Percentiles rank a stretch among this genome's conserved stretches.
Conservation (phyloP, 2,888 invertebrate species). For the Sarcophaga variegata region DNA sequence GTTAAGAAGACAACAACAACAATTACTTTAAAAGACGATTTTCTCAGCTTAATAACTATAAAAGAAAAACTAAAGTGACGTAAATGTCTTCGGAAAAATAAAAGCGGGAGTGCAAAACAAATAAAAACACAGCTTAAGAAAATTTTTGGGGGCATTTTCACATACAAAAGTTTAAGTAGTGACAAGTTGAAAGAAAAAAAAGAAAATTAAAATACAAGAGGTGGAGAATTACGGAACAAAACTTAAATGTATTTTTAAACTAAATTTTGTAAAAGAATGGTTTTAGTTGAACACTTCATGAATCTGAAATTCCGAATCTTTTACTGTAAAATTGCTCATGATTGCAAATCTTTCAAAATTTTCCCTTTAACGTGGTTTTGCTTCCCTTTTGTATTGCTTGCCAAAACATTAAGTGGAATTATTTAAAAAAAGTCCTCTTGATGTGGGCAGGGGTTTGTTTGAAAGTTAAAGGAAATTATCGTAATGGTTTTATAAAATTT, state of each 20-base stretch:
- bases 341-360: slow-evolving; percentile 26
- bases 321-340: background rate
- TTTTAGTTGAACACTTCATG: background rate
- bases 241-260: background rate
- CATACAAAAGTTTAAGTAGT: background rate
- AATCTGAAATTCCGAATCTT: too few species aligned
- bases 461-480: background rate
- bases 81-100: slow-evolving; percentile 55
- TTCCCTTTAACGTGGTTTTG: slow-evolving; percentile 43
- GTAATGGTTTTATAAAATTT: background rate
- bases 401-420: background rate
- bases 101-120: slow-evolving; percentile 17
- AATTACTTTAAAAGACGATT: slow-evolving; percentile 80
- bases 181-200: too few species aligned
- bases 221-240: background rate
- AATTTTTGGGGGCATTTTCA: background rate
- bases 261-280: background rate
- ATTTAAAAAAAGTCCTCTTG: background rate
- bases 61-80: slow-evolving; percentile 62
- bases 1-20: slow-evolving; percentile 71
- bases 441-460: background rate
- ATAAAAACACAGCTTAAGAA: slow-evolving; percentile 3
- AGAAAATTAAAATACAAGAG: too few species aligned
- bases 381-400: background rate
- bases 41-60: slow-evolving; percentile 75